Evolutionary conservation across 2,888 invertebrate species (phyloP).

Genomic region (Patella caerulea): DNA sequence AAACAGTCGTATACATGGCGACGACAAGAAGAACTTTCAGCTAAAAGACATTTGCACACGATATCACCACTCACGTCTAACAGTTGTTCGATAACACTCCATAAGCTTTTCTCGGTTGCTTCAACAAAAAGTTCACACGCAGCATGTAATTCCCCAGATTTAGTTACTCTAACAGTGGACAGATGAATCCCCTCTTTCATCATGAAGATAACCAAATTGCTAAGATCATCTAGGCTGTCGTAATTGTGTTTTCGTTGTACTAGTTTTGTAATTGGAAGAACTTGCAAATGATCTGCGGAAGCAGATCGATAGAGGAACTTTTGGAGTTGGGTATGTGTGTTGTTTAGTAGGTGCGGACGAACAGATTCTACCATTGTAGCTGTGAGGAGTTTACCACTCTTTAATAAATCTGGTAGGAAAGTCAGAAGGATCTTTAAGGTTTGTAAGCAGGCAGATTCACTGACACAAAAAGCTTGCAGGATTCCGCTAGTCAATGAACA

Average conservation of each 20-base stretch:
- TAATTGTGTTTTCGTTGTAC: neutral
- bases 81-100: conserved; percentile 26
- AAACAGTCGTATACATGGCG: neutral
- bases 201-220: conserved; percentile 24
- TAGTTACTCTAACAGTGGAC: conserved; percentile 28
- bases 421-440: too few species aligned
- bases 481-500: conserved; percentile 30
- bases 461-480: conserved; percentile 26
- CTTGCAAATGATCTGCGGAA: neutral
- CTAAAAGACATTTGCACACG: conserved; percentile 36
- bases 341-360: neutral
- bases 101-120: conserved; percentile 28
- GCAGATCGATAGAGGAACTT: conserved; percentile 20
- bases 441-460: neutral
- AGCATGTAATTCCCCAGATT: conserved; percentile 29
- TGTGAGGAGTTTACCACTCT: neutral
- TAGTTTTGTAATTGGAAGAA: conserved; percentile 17
- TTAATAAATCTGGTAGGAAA: too few species aligned
- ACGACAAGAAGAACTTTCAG: neutral
- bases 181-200: conserved; percentile 30
- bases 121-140: conserved; percentile 35
- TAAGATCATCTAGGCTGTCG: conserved; percentile 1
- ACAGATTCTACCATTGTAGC: neutral
- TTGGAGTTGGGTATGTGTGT: conserved; percentile 10
- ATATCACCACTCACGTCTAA: conserved; percentile 23